Conservation (phyloP, 2,113 vertebrate species). For the Thunnus thynnus region DNA sequence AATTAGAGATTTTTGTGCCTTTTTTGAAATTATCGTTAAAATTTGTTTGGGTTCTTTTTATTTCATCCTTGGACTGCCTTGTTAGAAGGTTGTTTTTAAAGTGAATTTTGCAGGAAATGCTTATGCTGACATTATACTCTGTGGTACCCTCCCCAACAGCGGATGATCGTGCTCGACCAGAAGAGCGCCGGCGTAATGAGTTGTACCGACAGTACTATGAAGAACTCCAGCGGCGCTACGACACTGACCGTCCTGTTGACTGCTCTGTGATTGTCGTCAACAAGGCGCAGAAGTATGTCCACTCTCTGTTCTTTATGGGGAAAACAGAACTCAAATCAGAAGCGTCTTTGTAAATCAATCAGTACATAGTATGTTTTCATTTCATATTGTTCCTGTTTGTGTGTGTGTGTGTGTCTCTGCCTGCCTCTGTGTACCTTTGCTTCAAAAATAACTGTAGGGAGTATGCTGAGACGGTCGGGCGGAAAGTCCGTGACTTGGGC, state of each 20-base stretch:
- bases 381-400: conserved; percentile 46
- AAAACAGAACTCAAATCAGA: neutral
- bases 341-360: neutral
- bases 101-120: too few relatives aligned
- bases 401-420: conserved; percentile 21
- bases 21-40: too few relatives aligned
- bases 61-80: too few relatives aligned
- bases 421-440: neutral
- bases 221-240: conserved; percentile 95
- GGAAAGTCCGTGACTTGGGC: conserved; percentile 95
- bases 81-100: too few relatives aligned
- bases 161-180: conserved; percentile 89
- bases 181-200: conserved; percentile 94
- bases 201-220: conserved; percentile 97
- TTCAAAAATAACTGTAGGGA: conserved; percentile 86
- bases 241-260: conserved; percentile 94
- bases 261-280: conserved; percentile 98
- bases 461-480: conserved; percentile 97
- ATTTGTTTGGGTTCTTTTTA: too few relatives aligned
- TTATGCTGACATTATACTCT: neutral
- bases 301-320: neutral
- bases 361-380: conserved; percentile 46
- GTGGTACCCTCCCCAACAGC: neutral
- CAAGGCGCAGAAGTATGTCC: conserved; percentile 95
- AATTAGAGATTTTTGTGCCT: too few relatives aligned